Percentiles rank a stretch among this genome's conserved stretches.
These are phyloP conservation scores for Helobdella robusta DNA, from an alignment of 2,888 invertebrate species.

Conservation along the genomic window DNA sequence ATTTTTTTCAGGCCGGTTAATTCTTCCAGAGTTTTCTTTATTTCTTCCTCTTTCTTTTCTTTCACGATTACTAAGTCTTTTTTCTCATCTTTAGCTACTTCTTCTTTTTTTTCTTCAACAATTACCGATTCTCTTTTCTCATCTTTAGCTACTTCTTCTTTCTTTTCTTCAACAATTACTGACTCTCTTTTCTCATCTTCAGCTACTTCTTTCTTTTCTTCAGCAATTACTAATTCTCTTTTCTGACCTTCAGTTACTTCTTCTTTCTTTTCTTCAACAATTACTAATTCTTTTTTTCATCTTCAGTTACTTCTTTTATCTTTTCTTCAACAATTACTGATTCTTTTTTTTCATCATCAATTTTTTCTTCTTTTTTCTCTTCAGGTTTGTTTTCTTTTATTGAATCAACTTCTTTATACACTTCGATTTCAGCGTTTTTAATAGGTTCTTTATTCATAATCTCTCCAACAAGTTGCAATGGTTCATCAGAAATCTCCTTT, in stretches of 20 bases:
- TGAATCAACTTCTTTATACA: too few relatives aligned
- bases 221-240: background rate
- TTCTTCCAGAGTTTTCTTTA: background rate
- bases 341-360: background rate
- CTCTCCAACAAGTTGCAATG: too few relatives aligned
- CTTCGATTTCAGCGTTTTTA: too few relatives aligned
- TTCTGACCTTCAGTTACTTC: background rate
- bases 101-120: background rate
- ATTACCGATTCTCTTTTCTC: background rate
- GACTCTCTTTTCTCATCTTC: background rate
- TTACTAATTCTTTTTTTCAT: too few relatives aligned
- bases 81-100: background rate
- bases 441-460: too few relatives aligned
- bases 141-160: background rate
- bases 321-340: conserved; percentile 6
- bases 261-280: too few relatives aligned
- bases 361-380: background rate
- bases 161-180: background rate
- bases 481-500: too few relatives aligned
- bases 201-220: background rate
- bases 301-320: too few relatives aligned
- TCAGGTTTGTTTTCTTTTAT: background rate
- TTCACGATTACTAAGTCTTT: background rate
- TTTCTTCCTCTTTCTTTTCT: background rate
- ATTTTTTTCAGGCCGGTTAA: background rate